Base-by-base conservation (phyloP, 2,113 vertebrate species). In the Nothobranchius kuhntae region DNA sequence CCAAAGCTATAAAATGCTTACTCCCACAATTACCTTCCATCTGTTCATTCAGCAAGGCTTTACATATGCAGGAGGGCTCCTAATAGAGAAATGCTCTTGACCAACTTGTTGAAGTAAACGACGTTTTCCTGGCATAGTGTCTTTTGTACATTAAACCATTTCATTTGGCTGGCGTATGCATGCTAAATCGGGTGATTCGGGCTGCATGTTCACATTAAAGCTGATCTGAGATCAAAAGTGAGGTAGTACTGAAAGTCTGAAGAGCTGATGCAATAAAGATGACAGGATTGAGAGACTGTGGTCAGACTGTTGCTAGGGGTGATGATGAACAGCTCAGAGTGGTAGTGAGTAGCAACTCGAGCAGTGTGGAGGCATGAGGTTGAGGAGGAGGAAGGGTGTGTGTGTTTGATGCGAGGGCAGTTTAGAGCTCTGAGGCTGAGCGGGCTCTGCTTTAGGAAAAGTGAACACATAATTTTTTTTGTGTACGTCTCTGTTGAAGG, bases 401-500 rank as follows among this genome's bases (percentile, higher is more conserved):
- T 17, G 53, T 58, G 52, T 11, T 13, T 7, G 40, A 53, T 48
- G 38, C 36, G 62, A 75, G 73, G 68, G 71, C 76, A 73, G 51
- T 51, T 54, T 65, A 40, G 38, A 71, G 59, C 73, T 64, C 53
- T 47, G 21, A 62, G 13, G 64, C 63, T 38, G 13, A 60, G 51
- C 78, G 78, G 52, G 71, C 65, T 53, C 72, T 52, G 71, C 67
- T 78, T 1, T 12, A 71, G 67, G 15, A 65, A 72, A 63, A 17
- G 14, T 36, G 21, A 61, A 68, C 21, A 42, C 75, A 26, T 65
- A 62, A 61, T 55, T 13, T 13, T 15, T 14, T 53, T 74, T 76
- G 77, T 86, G 82, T 83, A 71, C 61, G 35, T 24, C 46, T 66
- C 47, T 69, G 57, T 83, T 83, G 70, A 86, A 78, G 38, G 80